Percentiles rank a stretch among this genome's conserved stretches.
Conservation (phyloP, 2,113 vertebrate genomes). For the Indicator maculatus region DNA sequence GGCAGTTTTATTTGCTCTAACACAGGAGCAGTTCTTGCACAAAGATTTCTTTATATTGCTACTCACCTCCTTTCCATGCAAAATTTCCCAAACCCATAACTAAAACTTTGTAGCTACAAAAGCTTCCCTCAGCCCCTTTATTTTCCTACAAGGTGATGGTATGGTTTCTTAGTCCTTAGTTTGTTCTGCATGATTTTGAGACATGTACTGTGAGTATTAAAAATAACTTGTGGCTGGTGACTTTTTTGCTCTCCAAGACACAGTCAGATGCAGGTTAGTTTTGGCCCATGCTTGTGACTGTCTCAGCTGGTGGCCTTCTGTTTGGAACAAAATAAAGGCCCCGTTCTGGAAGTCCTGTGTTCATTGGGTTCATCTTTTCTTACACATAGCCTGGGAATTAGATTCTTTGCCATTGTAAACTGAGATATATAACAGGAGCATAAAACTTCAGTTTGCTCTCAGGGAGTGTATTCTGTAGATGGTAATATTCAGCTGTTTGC, state of each 20-base stretch:
- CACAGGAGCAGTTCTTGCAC: not conserved
- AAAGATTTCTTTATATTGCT: not conserved
- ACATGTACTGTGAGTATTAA: not conserved
- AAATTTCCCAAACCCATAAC: not conserved
- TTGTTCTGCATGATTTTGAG: not conserved
- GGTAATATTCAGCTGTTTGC: not conserved
- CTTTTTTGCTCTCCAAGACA: not conserved
- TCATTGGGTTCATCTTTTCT: not conserved
- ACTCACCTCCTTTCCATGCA: not conserved
- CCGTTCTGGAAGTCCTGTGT: not conserved
- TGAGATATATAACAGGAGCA: not conserved
- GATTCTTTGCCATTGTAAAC: not conserved
- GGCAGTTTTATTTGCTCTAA: not conserved
- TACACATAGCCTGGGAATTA: not conserved
- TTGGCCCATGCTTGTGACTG: accelerated
- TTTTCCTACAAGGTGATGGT: not conserved
- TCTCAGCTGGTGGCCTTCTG: not conserved
- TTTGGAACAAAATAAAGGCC: not conserved
- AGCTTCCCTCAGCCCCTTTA: not conserved
- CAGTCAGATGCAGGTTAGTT: not conserved
- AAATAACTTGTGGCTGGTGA: not conserved
- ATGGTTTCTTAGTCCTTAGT: not conserved
- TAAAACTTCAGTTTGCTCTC: accelerated
- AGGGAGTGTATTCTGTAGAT: not conserved
- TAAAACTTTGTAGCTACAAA: not conserved